Conservation (phyloP, 1,140 invertebrate species). For the Geopemphigus sp. region DNA sequence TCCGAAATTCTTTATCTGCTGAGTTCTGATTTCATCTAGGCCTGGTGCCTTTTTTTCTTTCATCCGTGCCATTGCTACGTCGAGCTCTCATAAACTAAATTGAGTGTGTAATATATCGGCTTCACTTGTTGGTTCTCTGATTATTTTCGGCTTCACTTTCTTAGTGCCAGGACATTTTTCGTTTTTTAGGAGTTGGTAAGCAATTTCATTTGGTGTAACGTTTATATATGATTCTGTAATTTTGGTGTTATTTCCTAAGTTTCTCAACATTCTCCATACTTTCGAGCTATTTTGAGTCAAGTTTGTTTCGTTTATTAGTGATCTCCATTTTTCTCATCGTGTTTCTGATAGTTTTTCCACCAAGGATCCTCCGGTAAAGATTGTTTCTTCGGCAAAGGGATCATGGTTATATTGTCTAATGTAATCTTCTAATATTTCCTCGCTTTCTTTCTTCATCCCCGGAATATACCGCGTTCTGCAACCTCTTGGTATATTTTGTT, state of each 20-base stretch:
- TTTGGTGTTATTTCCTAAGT: constrained; percentile 19
- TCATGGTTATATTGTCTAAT: constrained; percentile 13
- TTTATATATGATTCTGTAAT: neutral
- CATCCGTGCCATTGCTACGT: too few species aligned
- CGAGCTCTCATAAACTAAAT: neutral
- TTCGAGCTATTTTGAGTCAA: constrained; percentile 45
- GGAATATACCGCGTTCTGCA: neutral
- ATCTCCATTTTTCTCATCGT: constrained; percentile 37
- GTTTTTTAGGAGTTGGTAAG: too few species aligned
- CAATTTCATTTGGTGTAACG: neutral
- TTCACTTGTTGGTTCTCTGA: neutral
- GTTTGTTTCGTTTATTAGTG: constrained; percentile 1
- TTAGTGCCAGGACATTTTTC: neutral
- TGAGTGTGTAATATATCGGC: neutral
- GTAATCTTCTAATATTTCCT: neutral
- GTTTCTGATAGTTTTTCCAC: neutral
- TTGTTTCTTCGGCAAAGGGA: constrained; percentile 30
- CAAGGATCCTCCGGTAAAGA: neutral
- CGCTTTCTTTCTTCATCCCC: neutral
- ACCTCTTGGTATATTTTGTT: constrained; percentile 15
- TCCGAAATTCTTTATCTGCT: constrained; percentile 19
- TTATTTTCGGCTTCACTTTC: neutral
- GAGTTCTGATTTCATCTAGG: constrained; percentile 3
- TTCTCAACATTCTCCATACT: constrained; percentile 31
- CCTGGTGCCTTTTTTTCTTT: neutral